These are phyloP conservation scores for Pseudochirops cupreus DNA, from an alignment of 2,797 vertebrate species.

Conservation along the genomic window DNA sequence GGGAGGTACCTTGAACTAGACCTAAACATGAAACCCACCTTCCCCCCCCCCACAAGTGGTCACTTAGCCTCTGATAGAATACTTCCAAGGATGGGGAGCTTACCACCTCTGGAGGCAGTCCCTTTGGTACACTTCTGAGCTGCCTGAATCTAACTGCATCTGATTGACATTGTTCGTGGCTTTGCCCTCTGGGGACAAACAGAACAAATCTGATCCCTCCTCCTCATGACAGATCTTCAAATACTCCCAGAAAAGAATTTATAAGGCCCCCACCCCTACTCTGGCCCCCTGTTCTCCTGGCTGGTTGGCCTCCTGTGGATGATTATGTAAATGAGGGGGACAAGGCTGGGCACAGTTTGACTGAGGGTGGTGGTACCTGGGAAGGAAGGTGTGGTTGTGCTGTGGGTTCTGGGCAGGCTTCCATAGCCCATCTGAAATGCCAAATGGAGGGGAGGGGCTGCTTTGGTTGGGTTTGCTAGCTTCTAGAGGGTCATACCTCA, in stretches of 20 bases:
- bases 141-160: background rate
- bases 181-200: background rate
- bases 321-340: background rate
- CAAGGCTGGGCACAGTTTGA: background rate
- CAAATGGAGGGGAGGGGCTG: background rate
- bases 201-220: background rate
- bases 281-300: conserved; percentile 78
- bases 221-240: background rate
- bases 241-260: background rate
- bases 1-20: background rate
- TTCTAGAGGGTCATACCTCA: background rate
- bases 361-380: background rate
- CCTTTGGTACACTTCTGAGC: background rate
- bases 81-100: background rate
- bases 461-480: background rate
- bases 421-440: background rate
- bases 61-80: background rate
- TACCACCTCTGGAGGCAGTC: background rate
- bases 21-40: background rate
- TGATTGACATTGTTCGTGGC: background rate
- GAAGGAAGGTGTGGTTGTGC: background rate
- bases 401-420: background rate
- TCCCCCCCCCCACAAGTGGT: background rate
- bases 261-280: conserved; percentile 64
- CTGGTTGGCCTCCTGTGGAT: conserved; percentile 25